Conservation (phyloP, 2,113 vertebrate genomes). For the Cheilinus undulatus region DNA sequence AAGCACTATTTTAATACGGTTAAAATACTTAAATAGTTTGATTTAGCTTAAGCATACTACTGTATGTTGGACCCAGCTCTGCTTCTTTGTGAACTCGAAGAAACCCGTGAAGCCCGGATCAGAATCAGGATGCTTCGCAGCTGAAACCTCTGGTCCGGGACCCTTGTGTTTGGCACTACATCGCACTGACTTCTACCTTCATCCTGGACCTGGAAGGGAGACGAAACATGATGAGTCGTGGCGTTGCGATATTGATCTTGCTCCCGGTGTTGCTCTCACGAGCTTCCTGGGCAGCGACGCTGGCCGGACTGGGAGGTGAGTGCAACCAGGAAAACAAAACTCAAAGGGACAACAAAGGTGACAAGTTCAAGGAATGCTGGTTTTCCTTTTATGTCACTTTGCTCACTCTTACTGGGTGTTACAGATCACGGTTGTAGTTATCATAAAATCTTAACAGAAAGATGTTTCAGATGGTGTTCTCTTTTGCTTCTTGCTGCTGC, state of each 20-base stretch:
- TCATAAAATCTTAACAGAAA: background rate
- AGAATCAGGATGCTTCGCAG: constrained; percentile 53
- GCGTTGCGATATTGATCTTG: constrained; percentile 31
- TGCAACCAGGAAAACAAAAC: constrained; percentile 1
- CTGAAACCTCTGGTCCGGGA: constrained; percentile 58
- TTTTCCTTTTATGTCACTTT: too few relatives aligned
- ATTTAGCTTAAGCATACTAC: too few relatives aligned
- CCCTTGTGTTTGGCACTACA: constrained; percentile 42
- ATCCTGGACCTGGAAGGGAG: constrained; percentile 19
- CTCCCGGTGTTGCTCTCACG: constrained; percentile 47
- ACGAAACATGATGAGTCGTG: constrained; percentile 43
- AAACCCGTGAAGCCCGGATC: background rate
- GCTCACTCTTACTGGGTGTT: background rate
- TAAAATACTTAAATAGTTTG: too few relatives aligned
- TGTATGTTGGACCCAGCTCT: constrained; percentile 4
- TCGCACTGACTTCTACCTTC: constrained; percentile 28
- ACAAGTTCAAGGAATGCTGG: background rate
- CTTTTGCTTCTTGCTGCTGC: background rate
- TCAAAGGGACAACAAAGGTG: background rate
- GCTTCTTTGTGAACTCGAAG: constrained; percentile 18
- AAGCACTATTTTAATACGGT: background rate
- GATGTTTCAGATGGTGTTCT: background rate
- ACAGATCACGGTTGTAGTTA: background rate
- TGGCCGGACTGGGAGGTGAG: constrained; percentile 59
- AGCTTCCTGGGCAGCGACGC: constrained; percentile 59